Percentiles rank a stretch among this genome's conserved stretches.
These are phyloP conservation scores for Myotis planiceps DNA, from an alignment of 2,797 vertebrate species.

Conservation along the genomic window DNA sequence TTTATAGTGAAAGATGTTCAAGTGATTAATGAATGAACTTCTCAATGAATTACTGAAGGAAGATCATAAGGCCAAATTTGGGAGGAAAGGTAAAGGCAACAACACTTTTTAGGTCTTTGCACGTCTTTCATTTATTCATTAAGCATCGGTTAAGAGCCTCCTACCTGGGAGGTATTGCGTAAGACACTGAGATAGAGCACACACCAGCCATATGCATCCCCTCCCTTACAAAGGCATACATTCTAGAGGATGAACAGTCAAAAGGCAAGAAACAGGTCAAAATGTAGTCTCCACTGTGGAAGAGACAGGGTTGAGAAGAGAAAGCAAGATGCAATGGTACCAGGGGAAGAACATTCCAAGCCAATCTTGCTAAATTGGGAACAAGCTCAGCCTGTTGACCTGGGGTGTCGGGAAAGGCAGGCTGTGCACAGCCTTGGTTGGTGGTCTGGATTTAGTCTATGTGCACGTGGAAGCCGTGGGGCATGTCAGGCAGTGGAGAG, in stretches of 20 bases:
- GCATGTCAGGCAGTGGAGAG: neutral
- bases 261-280: neutral
- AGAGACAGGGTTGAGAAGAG: neutral
- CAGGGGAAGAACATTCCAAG: neutral
- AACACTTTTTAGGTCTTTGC: neutral
- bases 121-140: neutral
- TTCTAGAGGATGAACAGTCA: neutral
- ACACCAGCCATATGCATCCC: fast-evolving
- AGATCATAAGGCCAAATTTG: neutral
- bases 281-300: neutral
- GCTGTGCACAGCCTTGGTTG: neutral
- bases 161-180: neutral
- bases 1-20: neutral
- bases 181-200: neutral
- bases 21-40: neutral
- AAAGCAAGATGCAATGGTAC: neutral
- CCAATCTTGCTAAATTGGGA: neutral
- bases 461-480: neutral
- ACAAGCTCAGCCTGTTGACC: neutral
- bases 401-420: neutral
- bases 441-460: neutral
- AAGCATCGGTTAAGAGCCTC: neutral
- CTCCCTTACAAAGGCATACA: neutral
- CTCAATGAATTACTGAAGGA: neutral
- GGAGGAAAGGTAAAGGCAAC: neutral